A percentile compares a stretch with the other conserved stretches of the same genome.
Conservation (phyloP, 1,140 invertebrate species). For the Lethrus apterus region DNA sequence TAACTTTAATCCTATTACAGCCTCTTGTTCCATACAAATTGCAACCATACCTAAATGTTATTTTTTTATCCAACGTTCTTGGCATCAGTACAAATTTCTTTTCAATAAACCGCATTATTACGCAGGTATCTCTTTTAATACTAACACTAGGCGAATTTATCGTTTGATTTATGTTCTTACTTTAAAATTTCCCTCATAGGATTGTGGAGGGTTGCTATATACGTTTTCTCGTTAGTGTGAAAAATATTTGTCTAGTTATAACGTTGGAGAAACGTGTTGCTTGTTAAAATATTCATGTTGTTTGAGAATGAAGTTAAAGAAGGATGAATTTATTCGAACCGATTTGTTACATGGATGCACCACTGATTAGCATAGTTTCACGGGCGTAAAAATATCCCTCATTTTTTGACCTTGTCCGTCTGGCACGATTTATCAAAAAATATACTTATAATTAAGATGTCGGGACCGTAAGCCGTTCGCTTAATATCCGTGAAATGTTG, state of each 20-base stretch:
- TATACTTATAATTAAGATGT: constrained; percentile 32
- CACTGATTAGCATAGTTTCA: constrained; percentile 30
- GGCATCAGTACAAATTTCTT: constrained; percentile 10
- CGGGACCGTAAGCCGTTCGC: constrained; percentile 6
- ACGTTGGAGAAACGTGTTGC: not conserved
- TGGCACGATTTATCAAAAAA: constrained; percentile 25
- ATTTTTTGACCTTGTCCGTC: constrained; percentile 3
- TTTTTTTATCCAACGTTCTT: constrained; percentile 2
- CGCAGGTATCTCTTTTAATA: constrained; percentile 6
- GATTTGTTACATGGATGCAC: constrained; percentile 26
- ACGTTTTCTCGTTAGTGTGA: constrained; percentile 1
- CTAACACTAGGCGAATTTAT: no score
- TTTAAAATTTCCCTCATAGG: constrained; percentile 6
- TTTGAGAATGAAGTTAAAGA: constrained; percentile 3
- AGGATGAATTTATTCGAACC: constrained; percentile 21
- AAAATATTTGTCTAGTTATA: not conserved
- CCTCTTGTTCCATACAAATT: constrained; percentile 12
- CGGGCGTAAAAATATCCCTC: constrained; percentile 13
- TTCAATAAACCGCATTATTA: constrained; percentile 10
- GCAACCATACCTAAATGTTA: constrained; percentile 5
- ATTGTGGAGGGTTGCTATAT: constrained; percentile 2
- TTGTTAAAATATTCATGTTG: constrained; percentile 6
- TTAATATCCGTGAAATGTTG: constrained; percentile 1
- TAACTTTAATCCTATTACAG: constrained; percentile 9
- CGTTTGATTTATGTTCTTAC: constrained; percentile 1